These are phyloP conservation scores for Borostomias antarcticus DNA, from an alignment of 2,797 vertebrate species.

Conservation along the genomic window DNA sequence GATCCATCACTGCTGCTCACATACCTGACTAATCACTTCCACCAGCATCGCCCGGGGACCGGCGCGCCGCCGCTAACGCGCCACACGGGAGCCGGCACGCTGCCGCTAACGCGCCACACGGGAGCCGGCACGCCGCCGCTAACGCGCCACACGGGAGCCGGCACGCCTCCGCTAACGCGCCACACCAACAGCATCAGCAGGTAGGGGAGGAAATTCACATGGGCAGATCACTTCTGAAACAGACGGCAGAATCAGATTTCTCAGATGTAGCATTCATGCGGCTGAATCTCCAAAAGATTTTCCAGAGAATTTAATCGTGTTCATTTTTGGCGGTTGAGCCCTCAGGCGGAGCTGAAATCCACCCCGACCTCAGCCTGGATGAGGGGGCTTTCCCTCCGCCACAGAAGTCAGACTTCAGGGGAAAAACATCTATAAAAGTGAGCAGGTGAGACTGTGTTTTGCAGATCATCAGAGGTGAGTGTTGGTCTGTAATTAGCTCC, in stretches of 20 bases:
- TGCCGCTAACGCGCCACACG: too few species aligned
- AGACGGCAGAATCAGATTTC: background rate
- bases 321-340: background rate
- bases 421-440: background rate
- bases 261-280: background rate
- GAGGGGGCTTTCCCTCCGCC: background rate
- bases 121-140: background rate
- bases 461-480: background rate
- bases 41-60: background rate
- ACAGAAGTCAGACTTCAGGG: background rate
- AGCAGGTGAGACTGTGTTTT: background rate
- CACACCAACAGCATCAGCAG: background rate
- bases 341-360: background rate
- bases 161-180: background rate
- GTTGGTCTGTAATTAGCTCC: background rate
- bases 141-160: background rate
- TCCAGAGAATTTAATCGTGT: background rate
- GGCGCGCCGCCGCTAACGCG: too few species aligned
- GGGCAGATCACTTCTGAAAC: background rate
- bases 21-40: too few species aligned
- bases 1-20: background rate
- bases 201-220: background rate
- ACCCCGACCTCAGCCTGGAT: background rate
- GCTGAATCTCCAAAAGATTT: background rate
- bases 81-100: too few species aligned